Evolutionary conservation across 2,113 vertebrate genomes (phyloP), one percentile per base, ranked within the genome.

Genomic region (Aldabrachelys gigantea): DNA sequence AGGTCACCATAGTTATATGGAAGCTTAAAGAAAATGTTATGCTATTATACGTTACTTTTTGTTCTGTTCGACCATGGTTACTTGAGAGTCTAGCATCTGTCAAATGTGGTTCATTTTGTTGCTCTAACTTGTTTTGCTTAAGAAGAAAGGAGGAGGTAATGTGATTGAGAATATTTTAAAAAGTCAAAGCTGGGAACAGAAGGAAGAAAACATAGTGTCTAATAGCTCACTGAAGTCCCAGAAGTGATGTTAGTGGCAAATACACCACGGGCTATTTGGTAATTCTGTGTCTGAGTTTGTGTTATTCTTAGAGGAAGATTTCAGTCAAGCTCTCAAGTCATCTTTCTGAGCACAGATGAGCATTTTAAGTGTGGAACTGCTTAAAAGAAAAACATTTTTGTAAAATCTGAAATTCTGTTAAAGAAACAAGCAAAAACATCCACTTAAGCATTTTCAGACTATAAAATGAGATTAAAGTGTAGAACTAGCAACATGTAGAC

Each of bases 111-210:
- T 59, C 53, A 22, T 54, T 54, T 54, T 54, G 53, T 54, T 54
- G 53, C 7, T 54, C 21, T 54, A 54, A 54, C 53, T 54, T 31
- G 12, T 59, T 59, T 59, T 31, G 57, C 27, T 59, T 59, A 31
- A 31, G 27, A 10, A 6, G 27, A 59, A 3, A 14, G 57, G 13
- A 29, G 27, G 27, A 59, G 57, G 57, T 31, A 59, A 29, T 29
- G 27, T 12, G 9, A 59, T 29, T 31, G 57, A 59, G 27, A 59
- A 59, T 59, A 59, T 31, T 29, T 59, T 31, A 14, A 59, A 59
- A 24, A 0, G 0, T 24, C 13, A 72, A 2, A 22, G 13, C 49
- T 85, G 25, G 25, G 25, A 5, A 52, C 1, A 12, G 7, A 91
- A 89, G 90, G 59, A n/a, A 10, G 8, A 22, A 90, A 89, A 52